Evolutionary conservation across 2,888 invertebrate genomes (phyloP).

Genomic region (Epiblema foenella): DNA sequence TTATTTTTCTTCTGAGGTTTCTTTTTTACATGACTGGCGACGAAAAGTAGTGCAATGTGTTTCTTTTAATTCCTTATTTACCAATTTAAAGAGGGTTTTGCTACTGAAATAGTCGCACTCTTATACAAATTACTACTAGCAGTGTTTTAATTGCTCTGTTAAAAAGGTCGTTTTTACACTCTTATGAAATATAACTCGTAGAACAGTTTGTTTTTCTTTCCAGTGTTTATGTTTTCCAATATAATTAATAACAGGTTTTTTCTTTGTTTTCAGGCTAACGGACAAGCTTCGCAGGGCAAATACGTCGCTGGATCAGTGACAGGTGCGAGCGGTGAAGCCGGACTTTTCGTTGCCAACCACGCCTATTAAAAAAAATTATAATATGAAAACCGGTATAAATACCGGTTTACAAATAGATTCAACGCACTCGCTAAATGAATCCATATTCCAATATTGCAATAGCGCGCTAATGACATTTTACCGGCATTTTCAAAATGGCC

Average conservation of each 20-base stretch:
- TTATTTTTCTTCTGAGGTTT: no score
- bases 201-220: neutral
- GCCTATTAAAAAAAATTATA: slow-evolving; percentile 90
- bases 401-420: slow-evolving; percentile 37
- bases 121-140: no score
- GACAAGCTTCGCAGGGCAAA: slow-evolving; percentile 95
- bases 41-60: no score
- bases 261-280: slow-evolving; percentile 90
- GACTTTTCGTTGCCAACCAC: slow-evolving; percentile 97
- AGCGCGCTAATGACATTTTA: slow-evolving; percentile 24
- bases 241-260: neutral
- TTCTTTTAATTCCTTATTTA: no score
- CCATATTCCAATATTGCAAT: slow-evolving; percentile 27
- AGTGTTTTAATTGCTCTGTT: no score
- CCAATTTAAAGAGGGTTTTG: no score
- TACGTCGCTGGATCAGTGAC: slow-evolving; percentile 94
- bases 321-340: slow-evolving; percentile 94
- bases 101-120: no score
- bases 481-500: slow-evolving; percentile 31
- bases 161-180: neutral
- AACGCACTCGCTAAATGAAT: slow-evolving; percentile 35
- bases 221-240: neutral
- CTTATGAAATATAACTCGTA: neutral
- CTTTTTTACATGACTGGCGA: no score
- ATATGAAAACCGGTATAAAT: slow-evolving; percentile 31